phyloP scores from a whole-genome alignment of 2,888 invertebrate species.

The Cyaniris semiargus region DNA sequence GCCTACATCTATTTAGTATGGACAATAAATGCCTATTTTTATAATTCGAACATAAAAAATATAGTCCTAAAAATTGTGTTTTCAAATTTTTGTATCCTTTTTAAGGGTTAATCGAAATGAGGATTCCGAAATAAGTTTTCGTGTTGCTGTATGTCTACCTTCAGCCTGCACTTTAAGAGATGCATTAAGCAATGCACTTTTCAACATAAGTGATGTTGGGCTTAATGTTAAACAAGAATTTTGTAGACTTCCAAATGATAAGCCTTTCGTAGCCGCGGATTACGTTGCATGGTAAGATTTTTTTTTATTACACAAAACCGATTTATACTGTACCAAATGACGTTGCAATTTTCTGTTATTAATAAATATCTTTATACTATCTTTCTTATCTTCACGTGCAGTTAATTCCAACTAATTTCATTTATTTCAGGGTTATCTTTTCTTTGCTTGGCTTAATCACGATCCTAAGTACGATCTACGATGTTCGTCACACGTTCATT shows the following conservation, averaged over 20 bases:
- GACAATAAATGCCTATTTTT: no score
- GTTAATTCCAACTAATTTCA: neutral
- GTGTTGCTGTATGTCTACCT: constrained; percentile 55
- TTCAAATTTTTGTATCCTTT: neutral
- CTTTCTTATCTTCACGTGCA: neutral
- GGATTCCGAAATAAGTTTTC: constrained; percentile 39
- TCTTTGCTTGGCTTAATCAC: constrained; percentile 23
- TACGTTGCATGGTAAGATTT: constrained; percentile 50
- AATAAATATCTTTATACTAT: neutral
- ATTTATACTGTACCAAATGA: neutral
- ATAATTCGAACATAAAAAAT: no score
- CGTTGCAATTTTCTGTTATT: neutral
- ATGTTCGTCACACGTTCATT: constrained; percentile 28
- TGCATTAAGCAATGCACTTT: constrained; percentile 46
- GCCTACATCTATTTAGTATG: no score
- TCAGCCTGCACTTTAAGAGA: constrained; percentile 52
- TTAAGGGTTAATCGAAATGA: constrained; percentile 34
- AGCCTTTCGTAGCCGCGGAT: constrained; percentile 56
- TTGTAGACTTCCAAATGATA: constrained; percentile 58
- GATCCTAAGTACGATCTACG: constrained; percentile 32
- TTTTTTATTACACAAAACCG: neutral
- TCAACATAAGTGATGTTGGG: constrained; percentile 46
- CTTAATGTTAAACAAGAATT: constrained; percentile 48
- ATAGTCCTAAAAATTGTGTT: neutral
- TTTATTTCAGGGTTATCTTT: constrained; percentile 29